Evolutionary conservation across 2,888 invertebrate species (phyloP), one percentile per base, ranked within the genome.

Genomic region (Lepidocyrtoides sp.): DNA sequence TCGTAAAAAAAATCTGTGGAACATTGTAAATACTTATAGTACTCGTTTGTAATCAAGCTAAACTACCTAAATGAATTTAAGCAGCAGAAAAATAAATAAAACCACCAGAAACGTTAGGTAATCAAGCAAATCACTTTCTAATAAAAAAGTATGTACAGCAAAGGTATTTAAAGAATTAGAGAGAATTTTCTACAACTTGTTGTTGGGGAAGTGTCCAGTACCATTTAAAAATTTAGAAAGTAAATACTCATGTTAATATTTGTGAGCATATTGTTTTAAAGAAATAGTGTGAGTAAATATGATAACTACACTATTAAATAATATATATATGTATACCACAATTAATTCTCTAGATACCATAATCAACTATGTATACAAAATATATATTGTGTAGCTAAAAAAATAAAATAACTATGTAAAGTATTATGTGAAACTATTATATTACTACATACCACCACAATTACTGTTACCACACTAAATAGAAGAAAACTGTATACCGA

Each of bases 121-220:
- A 17, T 26, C 32, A 12, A 36, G 7, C n/a, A 12, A 51, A 14
- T 51, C 2, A 17, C 48, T 48, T 51, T 51, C 20, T 48, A 23
- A 23, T 17, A 7, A 17, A 57, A 57, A 20, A 57, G 7, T 23
- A 1, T 17, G 7, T 20, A 57, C 20, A 12, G 1, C 1, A 12
- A 48, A 48, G 44, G 14, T 57, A 57, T 20, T 1, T 17, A 57
- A 2, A 57, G 20, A 57, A 20, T 17, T 1, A 23, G 12, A 36
- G 14, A 69, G 8, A 10, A 36, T 36, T 69, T 36, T 32, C 17
- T 69, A 36, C 32, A 69, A 36, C 7, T 5, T 69, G 29, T 72
- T 7, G n/a, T 44, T 72, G 72, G 72, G 72, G 72, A 72, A 44
- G 72, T 44, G 72, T 72, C 72, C 72, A 72, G 41, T 72, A 72